phyloP scores from a whole-genome alignment of 2,113 vertebrate genomes.

The Accipiter virgatus region DNA sequence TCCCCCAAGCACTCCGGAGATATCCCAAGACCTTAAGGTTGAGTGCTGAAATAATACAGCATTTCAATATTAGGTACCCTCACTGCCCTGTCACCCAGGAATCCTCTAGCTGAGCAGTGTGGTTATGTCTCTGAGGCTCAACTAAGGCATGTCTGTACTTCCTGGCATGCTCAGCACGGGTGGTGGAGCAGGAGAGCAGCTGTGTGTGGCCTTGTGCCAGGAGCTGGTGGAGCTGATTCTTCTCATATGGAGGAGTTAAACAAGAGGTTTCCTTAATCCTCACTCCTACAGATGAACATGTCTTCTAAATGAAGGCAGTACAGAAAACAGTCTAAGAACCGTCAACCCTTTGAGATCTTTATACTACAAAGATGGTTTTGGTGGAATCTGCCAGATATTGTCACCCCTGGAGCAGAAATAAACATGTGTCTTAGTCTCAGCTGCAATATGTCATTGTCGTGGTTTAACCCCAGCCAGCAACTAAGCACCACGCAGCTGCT shows the following conservation, averaged over 20 bases:
- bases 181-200: neutral
- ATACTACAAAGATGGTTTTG: neutral
- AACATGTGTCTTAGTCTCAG: neutral
- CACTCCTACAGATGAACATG: neutral
- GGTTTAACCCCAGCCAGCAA: too few relatives aligned
- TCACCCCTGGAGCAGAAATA: neutral
- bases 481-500: too few relatives aligned
- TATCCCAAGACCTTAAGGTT: neutral
- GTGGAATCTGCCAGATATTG: neutral
- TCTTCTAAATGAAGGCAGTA: neutral
- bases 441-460: neutral
- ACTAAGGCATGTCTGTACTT: neutral
- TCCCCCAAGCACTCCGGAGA: neutral
- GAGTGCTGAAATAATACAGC: neutral
- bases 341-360: neutral
- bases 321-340: neutral
- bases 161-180: neutral
- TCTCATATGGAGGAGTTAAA: neutral
- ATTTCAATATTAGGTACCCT: neutral
- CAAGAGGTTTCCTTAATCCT: neutral
- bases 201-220: neutral
- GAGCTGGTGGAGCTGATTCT: neutral
- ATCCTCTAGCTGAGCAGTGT: neutral
- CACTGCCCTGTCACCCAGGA: neutral
- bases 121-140: neutral